Conservation (phyloP, 1,140 invertebrate genomes). For the Cephus cinctus region DNA sequence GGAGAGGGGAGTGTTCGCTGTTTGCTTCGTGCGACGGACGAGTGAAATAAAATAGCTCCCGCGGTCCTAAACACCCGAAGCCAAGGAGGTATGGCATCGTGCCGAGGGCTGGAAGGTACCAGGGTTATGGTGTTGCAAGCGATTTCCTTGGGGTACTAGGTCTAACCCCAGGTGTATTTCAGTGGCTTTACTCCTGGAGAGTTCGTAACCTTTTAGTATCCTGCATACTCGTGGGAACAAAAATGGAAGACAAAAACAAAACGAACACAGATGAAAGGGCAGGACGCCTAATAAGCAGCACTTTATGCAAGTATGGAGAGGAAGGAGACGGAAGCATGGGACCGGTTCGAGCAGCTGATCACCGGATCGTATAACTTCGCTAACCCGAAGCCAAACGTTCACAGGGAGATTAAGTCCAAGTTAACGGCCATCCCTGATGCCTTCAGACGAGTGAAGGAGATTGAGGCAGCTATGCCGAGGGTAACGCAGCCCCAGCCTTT, state of each 20-base stretch:
- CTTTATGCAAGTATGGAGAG: background rate
- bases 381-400: background rate
- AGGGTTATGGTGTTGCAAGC: slow-evolving; percentile 1
- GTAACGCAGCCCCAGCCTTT: too few species aligned
- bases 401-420: background rate
- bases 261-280: background rate
- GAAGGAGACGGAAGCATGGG: background rate
- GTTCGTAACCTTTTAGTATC: slow-evolving; percentile 3
- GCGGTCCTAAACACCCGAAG: slow-evolving; percentile 10
- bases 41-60: background rate
- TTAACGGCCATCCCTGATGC: too few species aligned
- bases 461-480: too few species aligned
- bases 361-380: background rate
- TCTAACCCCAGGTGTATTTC: slow-evolving; percentile 2
- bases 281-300: background rate
- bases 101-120: slow-evolving; percentile 11
- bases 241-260: background rate
- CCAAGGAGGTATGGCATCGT: slow-evolving; percentile 14
- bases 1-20: background rate
- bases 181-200: slow-evolving; percentile 5
- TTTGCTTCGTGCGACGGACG: background rate
- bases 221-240: slow-evolving; percentile 13
- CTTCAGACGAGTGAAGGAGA: too few species aligned
- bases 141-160: slow-evolving; percentile 14
- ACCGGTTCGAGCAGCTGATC: background rate